Evolutionary conservation across 2,113 vertebrate genomes (phyloP), one percentile per base, ranked within the genome.

Genomic region (Oryzias curvinotus): DNA sequence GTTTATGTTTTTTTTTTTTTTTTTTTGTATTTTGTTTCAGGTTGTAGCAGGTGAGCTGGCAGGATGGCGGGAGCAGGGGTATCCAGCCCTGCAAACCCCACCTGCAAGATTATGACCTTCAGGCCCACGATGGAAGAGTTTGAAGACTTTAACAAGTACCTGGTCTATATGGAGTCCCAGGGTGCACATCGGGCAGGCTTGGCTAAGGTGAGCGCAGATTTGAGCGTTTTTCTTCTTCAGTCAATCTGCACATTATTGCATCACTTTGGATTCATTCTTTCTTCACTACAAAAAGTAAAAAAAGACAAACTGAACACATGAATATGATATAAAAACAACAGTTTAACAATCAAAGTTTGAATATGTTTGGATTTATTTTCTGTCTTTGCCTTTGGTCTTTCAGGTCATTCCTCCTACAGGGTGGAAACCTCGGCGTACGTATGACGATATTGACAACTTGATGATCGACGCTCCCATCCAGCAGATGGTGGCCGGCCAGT

Each of bases 31-130:
- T 18, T 18, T 16, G 13, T 30, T 14, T 7, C 43, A 86, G 83
- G 58, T 69, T 73, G 26, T 52, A 68, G 71, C 71, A 70, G 68
- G 77, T 67, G 73, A 83, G 75, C 73, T 36, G 54, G 82, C 84
- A 90, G 83, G 81, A 99, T 98, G 97, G 93, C 95, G 85, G 86
- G 85, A 71, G 85, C 80, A 56, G 86, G 84, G 81, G 90, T 74
- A 28, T 92, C 83, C 55, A 83, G 86, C 86, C 91, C 93, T 81
- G 92, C 91, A 64, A 99, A 99, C 65, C 91, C 94, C 82, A 88
- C 92, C 80, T 98, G 95, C 89, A 98, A 98, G 91, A 98, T 99
- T 49, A 98, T 98, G 96, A 98, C 94, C 73, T 98, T 98, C 88
- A 92, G 91, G 73, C 97, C 97, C 62, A 94, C 94, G 4, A 92